Conservation (phyloP, 2,888 invertebrate genomes). For the Synergus umbraculus region DNA sequence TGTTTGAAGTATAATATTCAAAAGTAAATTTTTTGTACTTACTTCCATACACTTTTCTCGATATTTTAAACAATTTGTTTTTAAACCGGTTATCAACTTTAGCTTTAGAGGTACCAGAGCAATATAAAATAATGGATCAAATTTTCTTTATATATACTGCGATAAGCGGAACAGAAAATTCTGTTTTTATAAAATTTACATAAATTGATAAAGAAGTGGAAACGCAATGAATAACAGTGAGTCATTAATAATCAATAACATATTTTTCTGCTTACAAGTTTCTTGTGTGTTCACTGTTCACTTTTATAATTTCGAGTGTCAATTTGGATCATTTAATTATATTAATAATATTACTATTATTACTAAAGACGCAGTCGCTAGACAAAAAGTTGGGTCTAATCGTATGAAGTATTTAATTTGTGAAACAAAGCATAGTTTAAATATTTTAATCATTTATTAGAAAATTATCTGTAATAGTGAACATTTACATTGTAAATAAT, state of each 20-base stretch:
- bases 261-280: neutral
- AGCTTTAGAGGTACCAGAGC: neutral
- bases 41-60: neutral
- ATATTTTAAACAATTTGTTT: neutral
- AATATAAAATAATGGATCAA: neutral
- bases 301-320: too few species aligned
- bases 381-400: too few species aligned
- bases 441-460: too few species aligned
- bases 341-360: too few species aligned
- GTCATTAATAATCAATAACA: neutral
- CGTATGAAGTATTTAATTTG: too few species aligned
- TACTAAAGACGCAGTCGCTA: too few species aligned
- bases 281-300: neutral
- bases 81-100: neutral
- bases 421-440: too few species aligned
- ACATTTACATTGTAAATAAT: too few species aligned
- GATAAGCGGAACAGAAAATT: neutral
- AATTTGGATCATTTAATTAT: too few species aligned
- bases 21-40: neutral
- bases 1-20: neutral
- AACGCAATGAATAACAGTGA: neutral
- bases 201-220: neutral
- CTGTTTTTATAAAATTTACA: neutral
- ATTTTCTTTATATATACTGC: neutral
- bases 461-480: too few species aligned